Evolutionary conservation across 2,888 invertebrate genomes (phyloP).

Genomic region (Chloroclysta siterata): DNA sequence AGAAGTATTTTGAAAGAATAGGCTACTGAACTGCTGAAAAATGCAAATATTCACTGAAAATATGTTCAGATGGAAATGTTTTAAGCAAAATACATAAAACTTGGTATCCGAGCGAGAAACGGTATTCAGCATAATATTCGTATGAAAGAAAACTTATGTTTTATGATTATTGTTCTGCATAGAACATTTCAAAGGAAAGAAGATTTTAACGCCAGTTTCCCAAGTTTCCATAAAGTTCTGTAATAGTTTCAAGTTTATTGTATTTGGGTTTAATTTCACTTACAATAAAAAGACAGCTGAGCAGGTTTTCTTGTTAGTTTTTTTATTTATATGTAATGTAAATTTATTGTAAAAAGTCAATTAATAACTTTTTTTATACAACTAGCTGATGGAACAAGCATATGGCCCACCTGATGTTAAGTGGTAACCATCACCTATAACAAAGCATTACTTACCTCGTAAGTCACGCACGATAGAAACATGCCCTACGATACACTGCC

Average conservation of each 20-base stretch:
- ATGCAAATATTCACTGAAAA: conserved; percentile 36
- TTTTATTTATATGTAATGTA: no score
- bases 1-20: conserved; percentile 23
- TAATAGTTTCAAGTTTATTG: neutral
- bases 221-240: conserved; percentile 7
- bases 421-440: no score
- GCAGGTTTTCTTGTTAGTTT: no score
- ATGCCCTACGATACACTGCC: no score
- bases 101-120: conserved; percentile 38
- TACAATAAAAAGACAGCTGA: neutral
- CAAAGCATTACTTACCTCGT: no score
- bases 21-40: conserved; percentile 32
- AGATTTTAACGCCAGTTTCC: conserved; percentile 24
- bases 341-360: no score
- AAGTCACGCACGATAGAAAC: no score
- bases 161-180: conserved; percentile 45
- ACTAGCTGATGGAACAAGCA: no score
- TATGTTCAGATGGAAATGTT: conserved; percentile 32
- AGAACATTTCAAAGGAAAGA: conserved; percentile 31
- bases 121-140: conserved; percentile 50
- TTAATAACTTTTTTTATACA: no score
- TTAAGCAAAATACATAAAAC: conserved; percentile 38
- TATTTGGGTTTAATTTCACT: neutral
- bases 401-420: no score
- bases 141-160: conserved; percentile 51